phyloP scores from a whole-genome alignment of 1,140 invertebrate species.

The Agrilus planipennis region DNA sequence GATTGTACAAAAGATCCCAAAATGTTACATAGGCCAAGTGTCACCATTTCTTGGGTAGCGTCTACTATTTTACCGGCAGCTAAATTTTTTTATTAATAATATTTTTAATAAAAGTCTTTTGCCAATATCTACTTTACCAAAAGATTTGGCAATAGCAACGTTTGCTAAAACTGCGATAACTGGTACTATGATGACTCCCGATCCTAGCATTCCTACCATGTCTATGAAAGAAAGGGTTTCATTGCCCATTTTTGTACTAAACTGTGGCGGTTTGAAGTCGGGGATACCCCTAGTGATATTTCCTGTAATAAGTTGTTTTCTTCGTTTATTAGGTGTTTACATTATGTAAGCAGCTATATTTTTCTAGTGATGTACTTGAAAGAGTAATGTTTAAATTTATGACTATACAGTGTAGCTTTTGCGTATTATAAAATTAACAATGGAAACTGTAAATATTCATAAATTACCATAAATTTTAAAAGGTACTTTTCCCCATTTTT shows the following conservation, averaged over 20 bases:
- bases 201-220: slow-evolving; percentile 53
- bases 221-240: slow-evolving; percentile 47
- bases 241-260: slow-evolving; percentile 34
- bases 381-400: too few species aligned
- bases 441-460: too few species aligned
- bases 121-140: slow-evolving; percentile 44
- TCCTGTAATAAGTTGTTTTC: slow-evolving; percentile 37
- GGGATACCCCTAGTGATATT: slow-evolving; percentile 53
- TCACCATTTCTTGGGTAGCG: slow-evolving; percentile 74
- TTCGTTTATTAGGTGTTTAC: too few species aligned
- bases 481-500: slow-evolving; percentile 34
- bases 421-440: too few species aligned
- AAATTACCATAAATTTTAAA: slow-evolving; percentile 45
- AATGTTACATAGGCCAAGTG: slow-evolving; percentile 76
- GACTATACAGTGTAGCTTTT: too few species aligned
- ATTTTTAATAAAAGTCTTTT: not conserved
- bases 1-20: slow-evolving; percentile 81
- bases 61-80: slow-evolving; percentile 65
- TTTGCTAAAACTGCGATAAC: slow-evolving; percentile 73
- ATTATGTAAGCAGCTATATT: too few species aligned
- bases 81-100: slow-evolving; percentile 28
- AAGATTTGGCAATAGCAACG: slow-evolving; percentile 80
- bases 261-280: slow-evolving; percentile 39
- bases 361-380: too few species aligned
- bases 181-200: slow-evolving; percentile 63